These are phyloP conservation scores for Onthophagus sagittarius DNA, from an alignment of 2,888 invertebrate species.

Conservation along the genomic window DNA sequence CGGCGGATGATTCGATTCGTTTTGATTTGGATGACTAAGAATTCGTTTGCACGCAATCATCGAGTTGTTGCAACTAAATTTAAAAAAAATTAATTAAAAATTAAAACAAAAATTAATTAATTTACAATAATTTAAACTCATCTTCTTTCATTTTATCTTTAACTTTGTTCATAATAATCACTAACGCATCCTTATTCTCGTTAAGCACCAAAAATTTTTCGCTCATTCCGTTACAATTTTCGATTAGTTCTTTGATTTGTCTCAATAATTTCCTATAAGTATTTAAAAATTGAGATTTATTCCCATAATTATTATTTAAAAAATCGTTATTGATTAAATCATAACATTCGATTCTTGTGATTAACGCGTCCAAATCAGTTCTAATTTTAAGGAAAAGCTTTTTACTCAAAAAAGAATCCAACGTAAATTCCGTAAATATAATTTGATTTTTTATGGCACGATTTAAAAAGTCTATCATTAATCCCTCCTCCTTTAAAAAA, in stretches of 20 bases:
- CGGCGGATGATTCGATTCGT: background rate
- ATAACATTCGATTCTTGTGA: background rate
- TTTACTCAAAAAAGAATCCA: background rate
- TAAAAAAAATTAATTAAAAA: background rate
- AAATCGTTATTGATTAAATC: background rate
- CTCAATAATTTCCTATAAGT: slow-evolving; percentile 22
- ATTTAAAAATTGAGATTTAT: background rate
- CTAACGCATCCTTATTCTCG: background rate
- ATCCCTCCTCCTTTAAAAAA: background rate
- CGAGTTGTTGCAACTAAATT: background rate
- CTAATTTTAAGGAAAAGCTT: background rate
- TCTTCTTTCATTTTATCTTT: slow-evolving; percentile 1
- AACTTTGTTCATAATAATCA: background rate
- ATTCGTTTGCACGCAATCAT: background rate
- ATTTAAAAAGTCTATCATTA: background rate
- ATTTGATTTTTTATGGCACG: background rate
- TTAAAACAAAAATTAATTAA: background rate
- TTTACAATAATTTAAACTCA: slow-evolving; percentile 14
- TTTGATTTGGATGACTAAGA: background rate
- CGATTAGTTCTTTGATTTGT: slow-evolving; percentile 26
- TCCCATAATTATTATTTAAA: background rate
- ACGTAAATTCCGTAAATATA: background rate
- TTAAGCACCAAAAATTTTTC: slow-evolving; percentile 17
- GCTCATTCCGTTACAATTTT: slow-evolving; percentile 27
- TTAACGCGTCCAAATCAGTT: background rate